These are phyloP conservation scores for Diogma glabrata DNA, from an alignment of 2,888 invertebrate genomes.

Conservation along the genomic window DNA sequence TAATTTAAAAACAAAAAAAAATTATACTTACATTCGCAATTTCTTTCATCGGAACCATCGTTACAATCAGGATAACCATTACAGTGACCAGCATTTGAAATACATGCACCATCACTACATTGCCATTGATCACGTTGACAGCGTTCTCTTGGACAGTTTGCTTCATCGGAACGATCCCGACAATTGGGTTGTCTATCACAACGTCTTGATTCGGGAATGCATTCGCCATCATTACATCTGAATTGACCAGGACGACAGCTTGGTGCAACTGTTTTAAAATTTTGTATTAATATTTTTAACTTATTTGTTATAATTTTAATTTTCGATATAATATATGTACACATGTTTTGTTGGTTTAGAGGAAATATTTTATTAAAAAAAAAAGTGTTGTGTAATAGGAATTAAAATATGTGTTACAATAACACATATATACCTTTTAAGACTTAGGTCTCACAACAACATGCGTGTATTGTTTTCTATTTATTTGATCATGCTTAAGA, in stretches of 20 bases:
- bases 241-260: conserved; percentile 55
- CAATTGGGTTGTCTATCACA: conserved; percentile 59
- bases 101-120: conserved; percentile 33
- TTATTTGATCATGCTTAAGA: too few species aligned
- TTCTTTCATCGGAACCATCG: conserved; percentile 45
- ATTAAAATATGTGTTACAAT: too few species aligned
- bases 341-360: too few species aligned
- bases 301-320: background rate
- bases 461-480: too few species aligned
- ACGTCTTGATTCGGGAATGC: conserved; percentile 45
- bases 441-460: too few species aligned
- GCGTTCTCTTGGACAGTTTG: conserved; percentile 36
- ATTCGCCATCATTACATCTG: conserved; percentile 55
- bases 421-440: too few species aligned
- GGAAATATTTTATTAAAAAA: too few species aligned
- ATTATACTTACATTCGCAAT: conserved; percentile 37
- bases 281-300: background rate
- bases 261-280: too few species aligned
- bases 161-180: conserved; percentile 55
- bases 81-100: conserved; percentile 34
- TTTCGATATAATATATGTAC: too few species aligned
- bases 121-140: conserved; percentile 32
- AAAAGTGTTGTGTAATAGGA: too few species aligned
- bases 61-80: conserved; percentile 43
- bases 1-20: background rate